Conservation (phyloP, 2,797 vertebrate species). For the Melanotaenia maccullochi region DNA sequence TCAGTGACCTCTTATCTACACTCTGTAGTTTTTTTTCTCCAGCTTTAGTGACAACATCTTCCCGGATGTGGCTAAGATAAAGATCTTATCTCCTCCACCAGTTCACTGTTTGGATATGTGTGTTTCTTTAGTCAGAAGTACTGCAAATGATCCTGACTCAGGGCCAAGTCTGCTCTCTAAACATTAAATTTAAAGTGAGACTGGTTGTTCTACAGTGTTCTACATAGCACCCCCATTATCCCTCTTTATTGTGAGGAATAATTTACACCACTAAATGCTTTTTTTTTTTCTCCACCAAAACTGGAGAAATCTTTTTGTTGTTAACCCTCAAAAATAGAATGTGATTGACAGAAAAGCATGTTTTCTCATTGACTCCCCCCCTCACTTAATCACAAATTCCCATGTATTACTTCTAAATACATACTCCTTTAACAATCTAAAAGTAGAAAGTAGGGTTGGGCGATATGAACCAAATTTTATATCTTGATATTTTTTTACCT, state of each 20-base stretch:
- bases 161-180: slow-evolving; percentile 33
- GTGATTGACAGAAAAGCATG: slow-evolving; percentile 17
- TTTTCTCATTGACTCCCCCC: slow-evolving; percentile 24
- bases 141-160: slow-evolving; percentile 39
- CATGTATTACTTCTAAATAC: slow-evolving; percentile 17
- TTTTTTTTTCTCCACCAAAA: no score
- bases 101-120: slow-evolving; percentile 56
- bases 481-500: no score
- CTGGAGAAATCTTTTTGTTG: not conserved
- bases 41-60: slow-evolving; percentile 47
- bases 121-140: slow-evolving; percentile 47
- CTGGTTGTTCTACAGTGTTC: slow-evolving; percentile 10
- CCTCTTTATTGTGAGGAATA: no score
- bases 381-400: not conserved
- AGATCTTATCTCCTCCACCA: slow-evolving; percentile 51
- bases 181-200: slow-evolving; percentile 25
- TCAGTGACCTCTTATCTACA: slow-evolving; percentile 18
- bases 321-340: slow-evolving; percentile 35
- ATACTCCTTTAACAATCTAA: slow-evolving; percentile 10
- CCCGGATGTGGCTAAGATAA: slow-evolving; percentile 57
- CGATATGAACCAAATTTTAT: no score
- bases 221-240: not conserved
- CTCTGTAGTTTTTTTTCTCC: slow-evolving; percentile 49
- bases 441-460: not conserved
- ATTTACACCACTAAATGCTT: no score